Base-by-base conservation (phyloP, 1,140 invertebrate species). In the Aphis craccivora region DNA sequence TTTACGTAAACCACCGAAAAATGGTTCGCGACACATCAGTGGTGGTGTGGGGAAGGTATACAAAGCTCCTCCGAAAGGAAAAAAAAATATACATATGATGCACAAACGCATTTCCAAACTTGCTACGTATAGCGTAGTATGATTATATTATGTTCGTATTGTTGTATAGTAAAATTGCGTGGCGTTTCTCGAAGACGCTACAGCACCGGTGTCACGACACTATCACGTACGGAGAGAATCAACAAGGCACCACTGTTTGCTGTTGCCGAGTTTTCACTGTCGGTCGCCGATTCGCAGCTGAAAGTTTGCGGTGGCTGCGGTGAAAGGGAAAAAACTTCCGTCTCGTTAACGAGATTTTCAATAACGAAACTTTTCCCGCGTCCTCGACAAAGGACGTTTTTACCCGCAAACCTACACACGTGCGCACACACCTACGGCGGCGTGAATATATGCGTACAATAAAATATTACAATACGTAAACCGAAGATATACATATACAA, bases 281-380 rank as follows among this genome's bases (percentile, higher is more conserved):
- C 55, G 30, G 90, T 23, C 53, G 60, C 37, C 53, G 90, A 81
- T 91, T 91, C 81, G 90, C 20, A 43, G 60, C 18, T 14, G 14
- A 37, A 83, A 90, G 35, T 90, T 60, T 30, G 89, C 8, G 53
- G 23, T 14, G 8, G 35, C 25, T 9, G 6, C 9, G 87, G 43
- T 14, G 48, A 4, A 37, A 30, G 53, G 40, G 90, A 91, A 91
- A 91, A 91, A 91, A 91, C 55, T 91, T 91, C 43, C n/a, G 67
- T 83, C 43, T 91, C 67, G 90, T 91, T 91, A 91, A 91, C 90
- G 90, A 91, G 90, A 91, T 91, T 91, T 91, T 91, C 90, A 83
- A 91, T 91, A 91, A 83, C 43, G 90, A 91, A 91, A 91, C 55
- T 91, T 91, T 91, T 40, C n/a, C 23, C 30, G 43, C 89, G 40